Percentiles rank a stretch among this genome's conserved stretches.
Conservation (phyloP, 1,140 invertebrate genomes). For the Pseudomyrmex sp. region DNA sequence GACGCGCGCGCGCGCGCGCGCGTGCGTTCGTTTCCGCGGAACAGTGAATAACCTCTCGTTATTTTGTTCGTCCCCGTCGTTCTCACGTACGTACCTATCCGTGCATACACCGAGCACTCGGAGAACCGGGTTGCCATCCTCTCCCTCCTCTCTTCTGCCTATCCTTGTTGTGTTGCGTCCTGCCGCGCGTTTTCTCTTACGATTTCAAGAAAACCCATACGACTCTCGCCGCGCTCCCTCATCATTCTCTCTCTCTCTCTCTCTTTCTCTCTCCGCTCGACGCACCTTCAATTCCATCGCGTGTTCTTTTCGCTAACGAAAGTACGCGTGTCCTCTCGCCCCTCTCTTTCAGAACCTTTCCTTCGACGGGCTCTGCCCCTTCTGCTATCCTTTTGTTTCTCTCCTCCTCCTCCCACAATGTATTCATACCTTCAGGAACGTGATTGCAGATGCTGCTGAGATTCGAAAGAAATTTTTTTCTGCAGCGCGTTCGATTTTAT, state of each 20-base stretch:
- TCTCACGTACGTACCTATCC: conserved; percentile 56
- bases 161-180: background rate
- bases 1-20: conserved; percentile 1
- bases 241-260: conserved; percentile 35
- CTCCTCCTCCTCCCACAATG: conserved; percentile 24
- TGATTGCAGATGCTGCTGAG: background rate
- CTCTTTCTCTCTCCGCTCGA: conserved; percentile 35
- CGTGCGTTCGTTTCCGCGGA: conserved; percentile 63
- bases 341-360: background rate
- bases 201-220: conserved; percentile 63
- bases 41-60: conserved; percentile 70
- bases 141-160: background rate
- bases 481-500: background rate
- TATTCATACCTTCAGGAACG: conserved; percentile 27
- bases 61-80: conserved; percentile 19
- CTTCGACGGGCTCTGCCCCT: conserved; percentile 18
- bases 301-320: conserved; percentile 62
- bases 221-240: conserved; percentile 45
- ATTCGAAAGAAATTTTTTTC: background rate
- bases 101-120: background rate
- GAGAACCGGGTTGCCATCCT: background rate
- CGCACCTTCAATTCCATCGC: conserved; percentile 48
- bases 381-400: conserved; percentile 16
- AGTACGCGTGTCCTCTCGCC: conserved; percentile 23
- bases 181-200: conserved; percentile 52